Evolutionary conservation across 2,888 invertebrate genomes (phyloP), one percentile per base, ranked within the genome.

Genomic region (Hanleya hanleyi): DNA sequence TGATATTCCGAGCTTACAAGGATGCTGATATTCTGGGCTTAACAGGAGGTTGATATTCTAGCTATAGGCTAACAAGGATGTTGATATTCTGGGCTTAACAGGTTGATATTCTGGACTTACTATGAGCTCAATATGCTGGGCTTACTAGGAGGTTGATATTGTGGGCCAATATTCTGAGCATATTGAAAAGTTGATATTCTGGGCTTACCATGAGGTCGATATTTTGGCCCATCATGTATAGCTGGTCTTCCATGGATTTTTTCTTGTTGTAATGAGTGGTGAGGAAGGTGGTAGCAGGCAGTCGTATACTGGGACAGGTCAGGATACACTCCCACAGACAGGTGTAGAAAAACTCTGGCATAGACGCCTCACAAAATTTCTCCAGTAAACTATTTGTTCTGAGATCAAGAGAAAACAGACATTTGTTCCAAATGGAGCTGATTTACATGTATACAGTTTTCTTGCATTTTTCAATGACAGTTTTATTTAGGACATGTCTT

Each of bases 241-340:
- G 92, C 89, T 97, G 96, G 87, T 96, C 95, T 87, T 95, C 94
- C 93, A 95, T 94, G 57, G 94, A 92, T 77, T 94, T 91, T 82
- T 94, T 94, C 87, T 94, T 94, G 88, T 96, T 96, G 86, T 95
- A 96, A 90, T 96, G 96, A 47, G 93, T 92, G 77, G 96, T 91
- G 66, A 96, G 93, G 88, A 94, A 97, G 62, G 94, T 94, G 81
- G 96, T 94, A 18, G 96, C 97, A 3, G 96, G 95, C 78, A 96
- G 92, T 68, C 97, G 93, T 38, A 96, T 94, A 4, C 94, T 93
- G 35, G 95, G 94, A 90, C 95, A 95, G 62, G 95, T 94, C 47
- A 95, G 93, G 67, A 97, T 93, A 86, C 96, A 95, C 87, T 96
- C 95, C 97, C 97, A 97, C 57, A 97, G 92, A 87, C 95, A 95